Percentiles rank a stretch among this genome's conserved stretches.
Conservation (phyloP, 2,797 vertebrate genomes). For the Triplophysa yarkandensis region DNA sequence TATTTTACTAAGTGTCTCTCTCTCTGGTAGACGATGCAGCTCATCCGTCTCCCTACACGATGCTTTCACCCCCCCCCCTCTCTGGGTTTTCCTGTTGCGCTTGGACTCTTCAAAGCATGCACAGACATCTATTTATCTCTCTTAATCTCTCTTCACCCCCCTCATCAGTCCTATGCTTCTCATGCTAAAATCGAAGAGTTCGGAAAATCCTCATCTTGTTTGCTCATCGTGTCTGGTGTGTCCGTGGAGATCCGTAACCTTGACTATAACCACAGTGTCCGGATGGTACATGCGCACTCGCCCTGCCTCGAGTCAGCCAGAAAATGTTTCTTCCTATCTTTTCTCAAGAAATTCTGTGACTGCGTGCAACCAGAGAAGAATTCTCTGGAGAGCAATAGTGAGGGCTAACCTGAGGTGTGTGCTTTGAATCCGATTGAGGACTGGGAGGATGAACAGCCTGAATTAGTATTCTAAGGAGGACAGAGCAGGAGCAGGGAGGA, state of each 20-base stretch:
- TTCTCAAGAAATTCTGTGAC: conserved; percentile 30
- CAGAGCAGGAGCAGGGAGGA: conserved; percentile 37
- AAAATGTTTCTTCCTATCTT: conserved; percentile 20
- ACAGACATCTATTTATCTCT: conserved; percentile 34
- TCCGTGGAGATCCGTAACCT: conserved; percentile 42
- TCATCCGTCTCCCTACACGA: conserved; percentile 17
- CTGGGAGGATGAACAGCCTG: conserved; percentile 26
- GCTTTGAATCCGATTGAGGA: conserved; percentile 54
- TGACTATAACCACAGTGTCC: conserved; percentile 48
- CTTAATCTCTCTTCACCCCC: conserved; percentile 5
- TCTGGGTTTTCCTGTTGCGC: conserved; percentile 32
- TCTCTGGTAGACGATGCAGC: conserved; percentile 14
- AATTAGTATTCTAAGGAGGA: conserved; percentile 58
- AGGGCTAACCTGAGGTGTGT: conserved; percentile 31
- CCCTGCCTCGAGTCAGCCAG: conserved; percentile 1
- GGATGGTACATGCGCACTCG: conserved; percentile 24
- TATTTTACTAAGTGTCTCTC: conserved; percentile 20
- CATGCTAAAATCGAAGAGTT: neutral
- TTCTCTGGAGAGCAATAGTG: conserved; percentile 37
- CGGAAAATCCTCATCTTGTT: conserved; percentile 12
- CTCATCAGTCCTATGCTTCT: neutral
- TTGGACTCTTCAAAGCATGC: conserved; percentile 23
- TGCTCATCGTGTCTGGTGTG: conserved; percentile 44
- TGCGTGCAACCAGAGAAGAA: conserved; percentile 26
- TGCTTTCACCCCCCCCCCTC: conserved; percentile 30